Evolutionary conservation across 2,113 vertebrate species (phyloP).

Genomic region (Pungitius pungitius): DNA sequence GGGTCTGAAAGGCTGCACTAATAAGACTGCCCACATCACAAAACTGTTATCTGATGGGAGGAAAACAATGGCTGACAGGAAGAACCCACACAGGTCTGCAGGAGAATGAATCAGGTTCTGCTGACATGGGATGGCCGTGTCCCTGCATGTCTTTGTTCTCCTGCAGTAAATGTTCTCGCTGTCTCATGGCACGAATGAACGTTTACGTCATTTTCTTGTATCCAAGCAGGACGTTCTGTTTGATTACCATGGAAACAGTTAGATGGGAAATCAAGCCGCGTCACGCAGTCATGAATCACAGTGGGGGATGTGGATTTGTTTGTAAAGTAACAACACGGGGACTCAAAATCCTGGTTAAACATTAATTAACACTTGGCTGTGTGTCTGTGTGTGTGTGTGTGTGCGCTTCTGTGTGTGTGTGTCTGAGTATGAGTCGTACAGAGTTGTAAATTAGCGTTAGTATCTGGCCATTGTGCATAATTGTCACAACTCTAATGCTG

Average conservation of each 20-base stretch:
- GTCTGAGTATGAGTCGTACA: background rate
- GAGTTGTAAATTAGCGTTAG: background rate
- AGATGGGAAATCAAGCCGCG: conserved; percentile 5
- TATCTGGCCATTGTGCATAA: no score
- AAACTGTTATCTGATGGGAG: conserved; percentile 59
- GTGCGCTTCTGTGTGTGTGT: no score
- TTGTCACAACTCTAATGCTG: no score
- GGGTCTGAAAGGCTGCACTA: background rate
- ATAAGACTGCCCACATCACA: conserved; percentile 8
- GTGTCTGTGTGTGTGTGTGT: no score
- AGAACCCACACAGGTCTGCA: conserved; percentile 36
- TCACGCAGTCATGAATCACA: conserved; percentile 1
- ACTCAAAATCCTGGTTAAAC: background rate
- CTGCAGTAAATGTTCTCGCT: conserved; percentile 36
- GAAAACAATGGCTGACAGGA: conserved; percentile 58
- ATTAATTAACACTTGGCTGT: background rate
- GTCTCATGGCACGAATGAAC: conserved; percentile 3
- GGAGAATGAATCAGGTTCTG: conserved; percentile 41
- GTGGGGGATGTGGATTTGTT: conserved; percentile 14
- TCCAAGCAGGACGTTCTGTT: conserved; percentile 19
- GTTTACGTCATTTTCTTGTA: conserved; percentile 3
- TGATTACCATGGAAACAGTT: conserved; percentile 28
- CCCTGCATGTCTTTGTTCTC: conserved; percentile 48
- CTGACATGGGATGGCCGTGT: conserved; percentile 47
- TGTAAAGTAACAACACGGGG: conserved; percentile 6